Conservation (phyloP, 2,113 vertebrate species). For the Lagopus leucura region DNA sequence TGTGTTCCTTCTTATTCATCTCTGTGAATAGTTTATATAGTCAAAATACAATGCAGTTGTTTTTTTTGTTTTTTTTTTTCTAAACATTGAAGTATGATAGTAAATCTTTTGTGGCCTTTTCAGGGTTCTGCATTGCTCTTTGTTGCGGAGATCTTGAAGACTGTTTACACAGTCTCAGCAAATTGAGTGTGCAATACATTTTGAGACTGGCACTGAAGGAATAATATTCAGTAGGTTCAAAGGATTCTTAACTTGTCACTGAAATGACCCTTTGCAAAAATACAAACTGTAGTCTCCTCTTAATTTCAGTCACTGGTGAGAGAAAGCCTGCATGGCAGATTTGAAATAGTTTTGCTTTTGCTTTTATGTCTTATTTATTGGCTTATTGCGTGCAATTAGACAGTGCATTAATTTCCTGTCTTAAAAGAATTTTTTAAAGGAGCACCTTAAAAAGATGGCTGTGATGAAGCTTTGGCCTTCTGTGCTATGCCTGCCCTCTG, state of each 20-base stretch:
- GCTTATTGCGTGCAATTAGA: background rate
- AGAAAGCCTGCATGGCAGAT: background rate
- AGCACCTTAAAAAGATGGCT: background rate
- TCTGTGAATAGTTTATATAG: background rate
- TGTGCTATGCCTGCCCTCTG: background rate
- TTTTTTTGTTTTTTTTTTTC: background rate
- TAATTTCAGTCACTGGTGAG: background rate
- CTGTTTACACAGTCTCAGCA: background rate
- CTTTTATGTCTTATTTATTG: background rate
- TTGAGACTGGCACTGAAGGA: background rate
- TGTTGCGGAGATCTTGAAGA: background rate
- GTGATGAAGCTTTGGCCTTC: background rate
- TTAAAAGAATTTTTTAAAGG: background rate
- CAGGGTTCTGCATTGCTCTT: background rate
- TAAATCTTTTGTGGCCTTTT: background rate
- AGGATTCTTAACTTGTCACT: background rate
- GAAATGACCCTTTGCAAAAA: background rate
- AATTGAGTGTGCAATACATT: background rate
- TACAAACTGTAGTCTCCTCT: background rate
- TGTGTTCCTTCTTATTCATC: background rate
- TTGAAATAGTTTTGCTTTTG: background rate
- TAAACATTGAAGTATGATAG: background rate
- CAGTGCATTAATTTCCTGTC: background rate
- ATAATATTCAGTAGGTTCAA: background rate
- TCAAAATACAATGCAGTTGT: background rate